phyloP scores from a whole-genome alignment of 2,888 invertebrate species.

The Heliothis peltigera region DNA sequence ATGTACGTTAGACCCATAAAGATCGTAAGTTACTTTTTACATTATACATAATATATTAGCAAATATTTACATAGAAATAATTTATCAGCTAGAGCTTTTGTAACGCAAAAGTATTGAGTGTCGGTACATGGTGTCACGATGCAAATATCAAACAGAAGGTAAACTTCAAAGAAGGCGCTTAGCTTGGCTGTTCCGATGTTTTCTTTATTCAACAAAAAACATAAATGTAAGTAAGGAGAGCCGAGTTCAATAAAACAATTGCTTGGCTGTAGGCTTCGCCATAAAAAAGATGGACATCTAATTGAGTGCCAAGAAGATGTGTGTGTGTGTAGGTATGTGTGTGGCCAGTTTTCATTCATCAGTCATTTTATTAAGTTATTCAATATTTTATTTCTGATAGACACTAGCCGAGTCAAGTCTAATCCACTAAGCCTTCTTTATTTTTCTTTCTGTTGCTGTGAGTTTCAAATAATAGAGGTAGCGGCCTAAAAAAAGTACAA shows the following conservation, averaged over 20 bases:
- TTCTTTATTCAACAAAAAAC: background rate
- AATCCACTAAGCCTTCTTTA: too few relatives aligned
- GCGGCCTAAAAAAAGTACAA: slow-evolving; percentile 28
- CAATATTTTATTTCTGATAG: too few relatives aligned
- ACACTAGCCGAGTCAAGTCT: too few relatives aligned
- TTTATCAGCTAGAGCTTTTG: slow-evolving; percentile 11
- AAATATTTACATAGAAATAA: slow-evolving; percentile 13
- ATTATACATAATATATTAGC: slow-evolving; percentile 1
- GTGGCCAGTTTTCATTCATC: too few relatives aligned
- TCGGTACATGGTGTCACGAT: background rate
- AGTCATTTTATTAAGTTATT: too few relatives aligned
- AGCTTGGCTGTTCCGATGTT: background rate
- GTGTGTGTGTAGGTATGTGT: too few relatives aligned
- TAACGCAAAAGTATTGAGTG: slow-evolving; percentile 1
- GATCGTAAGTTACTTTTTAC: background rate
- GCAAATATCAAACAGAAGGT: background rate
- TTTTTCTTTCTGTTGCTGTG: too few relatives aligned
- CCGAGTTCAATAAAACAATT: too few relatives aligned
- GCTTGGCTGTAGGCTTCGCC: too few relatives aligned
- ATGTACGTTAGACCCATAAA: slow-evolving; percentile 21
- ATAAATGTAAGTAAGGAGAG: too few relatives aligned
- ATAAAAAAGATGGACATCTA: too few relatives aligned
- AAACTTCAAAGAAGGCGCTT: background rate
- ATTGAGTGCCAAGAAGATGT: too few relatives aligned
- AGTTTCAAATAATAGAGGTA: background rate